These are phyloP conservation scores for Brachypalpus laphriformis DNA, from an alignment of 2,888 invertebrate species.

Conservation along the genomic window DNA sequence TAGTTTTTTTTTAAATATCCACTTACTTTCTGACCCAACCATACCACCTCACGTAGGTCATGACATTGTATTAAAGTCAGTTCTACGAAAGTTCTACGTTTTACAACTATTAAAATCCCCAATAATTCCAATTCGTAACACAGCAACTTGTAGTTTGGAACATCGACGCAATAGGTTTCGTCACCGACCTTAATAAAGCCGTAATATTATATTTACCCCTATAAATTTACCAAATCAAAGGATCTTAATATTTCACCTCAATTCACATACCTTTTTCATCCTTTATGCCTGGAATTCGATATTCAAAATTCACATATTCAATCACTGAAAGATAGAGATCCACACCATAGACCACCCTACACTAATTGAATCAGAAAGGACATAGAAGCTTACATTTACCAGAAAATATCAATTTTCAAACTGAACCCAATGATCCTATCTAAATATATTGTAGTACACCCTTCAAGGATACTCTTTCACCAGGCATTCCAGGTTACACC, in stretches of 20 bases:
- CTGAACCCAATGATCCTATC: slow-evolving; percentile 1
- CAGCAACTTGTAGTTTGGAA: no score
- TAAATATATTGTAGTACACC: slow-evolving; percentile 13
- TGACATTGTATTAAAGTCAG: no score
- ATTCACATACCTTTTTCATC: not conserved
- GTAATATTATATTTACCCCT: not conserved
- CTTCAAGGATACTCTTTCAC: not conserved
- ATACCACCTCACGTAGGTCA: no score
- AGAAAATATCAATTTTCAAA: slow-evolving; percentile 29
- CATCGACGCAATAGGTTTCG: not conserved
- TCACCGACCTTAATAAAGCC: not conserved
- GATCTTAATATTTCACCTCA: not conserved
- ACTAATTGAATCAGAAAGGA: slow-evolving; percentile 39
- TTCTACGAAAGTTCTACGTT: no score
- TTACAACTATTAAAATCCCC: no score
- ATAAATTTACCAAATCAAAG: not conserved
- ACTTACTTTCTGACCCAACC: no score
- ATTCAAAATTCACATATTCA: slow-evolving; percentile 21
- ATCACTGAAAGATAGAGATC: slow-evolving; percentile 27
- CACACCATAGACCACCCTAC: not conserved
- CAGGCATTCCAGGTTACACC: not conserved
- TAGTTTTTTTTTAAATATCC: no score
- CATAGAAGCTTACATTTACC: not conserved
- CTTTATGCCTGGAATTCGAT: not conserved
- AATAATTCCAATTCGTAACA: no score